Base-by-base conservation (phyloP, 2,888 invertebrate genomes). In the Chrysopilus asiliformis region DNA sequence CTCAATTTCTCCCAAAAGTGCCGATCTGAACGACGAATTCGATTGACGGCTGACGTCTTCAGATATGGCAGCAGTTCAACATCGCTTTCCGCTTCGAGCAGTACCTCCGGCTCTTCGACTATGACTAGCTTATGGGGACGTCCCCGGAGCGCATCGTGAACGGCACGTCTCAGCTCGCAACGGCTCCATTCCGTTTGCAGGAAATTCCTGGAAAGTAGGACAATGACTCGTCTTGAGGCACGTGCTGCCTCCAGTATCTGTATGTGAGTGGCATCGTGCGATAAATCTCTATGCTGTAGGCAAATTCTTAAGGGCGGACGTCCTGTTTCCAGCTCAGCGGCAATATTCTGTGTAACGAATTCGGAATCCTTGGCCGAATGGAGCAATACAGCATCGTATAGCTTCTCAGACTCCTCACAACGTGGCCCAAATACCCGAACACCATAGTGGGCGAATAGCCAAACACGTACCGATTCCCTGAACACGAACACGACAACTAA, bases 171-270 rank as follows among this genome's bases (percentile, higher is more conserved):
- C 55, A 93, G 76, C 58, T 93, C 93, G 58, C 83, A 84, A 43
- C 86, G 74, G 34, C 85, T 81, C 93, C 93, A 94, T 60, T 93
- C 91, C 22, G 89, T 89, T 61, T 86, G 84, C 55, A 94, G 70
- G 64, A 91, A 94, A 65, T 89, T 84, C 53, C 85, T 74, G 29
- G 91, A 87, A 43, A 94, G 66, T 32, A 94, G 74, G 47, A 93
- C 72, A 47, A 94, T 76, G 46, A 93, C 80, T 45, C 90, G 73
- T 42, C 85, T 75, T 42, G 89, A 86, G 33, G 85, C 82, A 53
- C 90, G 82, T 33, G 90, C 84, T 26, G 89, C 87, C 58, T 86
- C 85, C 36, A 85, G 65, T 45, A 86, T 77, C 42, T 64, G 64
- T 38, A 61, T 60, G 41, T 64, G 64, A 4, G 62, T 61, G 42